Evolutionary conservation across 1,140 invertebrate genomes (phyloP).

Genomic region (Eumeta japonica): DNA sequence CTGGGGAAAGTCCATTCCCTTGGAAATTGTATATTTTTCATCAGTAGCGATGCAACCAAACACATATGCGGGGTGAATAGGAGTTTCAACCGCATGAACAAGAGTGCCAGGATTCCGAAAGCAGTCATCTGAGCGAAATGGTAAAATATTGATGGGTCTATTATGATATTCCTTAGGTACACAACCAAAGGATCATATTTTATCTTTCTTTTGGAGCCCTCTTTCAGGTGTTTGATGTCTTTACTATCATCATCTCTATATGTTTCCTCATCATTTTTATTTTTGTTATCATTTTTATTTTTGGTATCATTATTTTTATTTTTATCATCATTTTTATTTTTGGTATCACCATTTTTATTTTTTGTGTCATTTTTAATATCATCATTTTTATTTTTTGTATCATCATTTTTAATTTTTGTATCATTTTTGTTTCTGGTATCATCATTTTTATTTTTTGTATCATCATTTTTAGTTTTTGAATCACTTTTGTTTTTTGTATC

Average conservation of each 20-base stretch:
- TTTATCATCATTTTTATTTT: slow-evolving; percentile 13
- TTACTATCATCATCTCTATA: slow-evolving; percentile 6
- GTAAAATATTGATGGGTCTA: slow-evolving; percentile 69
- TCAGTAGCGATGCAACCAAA: slow-evolving; percentile 65
- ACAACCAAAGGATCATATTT: slow-evolving; percentile 15
- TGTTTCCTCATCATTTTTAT: slow-evolving; percentile 15
- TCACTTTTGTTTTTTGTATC: slow-evolving; percentile 24
- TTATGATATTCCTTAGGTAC: slow-evolving; percentile 21
- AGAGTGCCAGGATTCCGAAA: slow-evolving; percentile 71
- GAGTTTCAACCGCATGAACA: slow-evolving; percentile 83
- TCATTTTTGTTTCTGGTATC: slow-evolving; percentile 24
- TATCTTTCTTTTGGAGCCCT: no score
- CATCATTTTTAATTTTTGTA: slow-evolving; percentile 4
- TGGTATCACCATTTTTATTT: slow-evolving; percentile 22
- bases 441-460: slow-evolving; percentile 8
- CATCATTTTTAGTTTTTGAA: slow-evolving; percentile 4
- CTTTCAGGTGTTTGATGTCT: no score
- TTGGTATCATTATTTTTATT: slow-evolving; percentile 7
- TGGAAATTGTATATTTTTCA: slow-evolving; percentile 38
- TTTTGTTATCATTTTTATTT: slow-evolving; percentile 12
- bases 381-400: slow-evolving; percentile 8
- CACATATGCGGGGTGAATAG: slow-evolving; percentile 82
- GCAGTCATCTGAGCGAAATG: slow-evolving; percentile 67
- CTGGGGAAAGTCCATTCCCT: slow-evolving; percentile 22
- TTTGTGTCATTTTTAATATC: slow-evolving; percentile 24